Base-by-base conservation (phyloP, 2,797 vertebrate genomes). In the Pogoniulus pusillus region DNA sequence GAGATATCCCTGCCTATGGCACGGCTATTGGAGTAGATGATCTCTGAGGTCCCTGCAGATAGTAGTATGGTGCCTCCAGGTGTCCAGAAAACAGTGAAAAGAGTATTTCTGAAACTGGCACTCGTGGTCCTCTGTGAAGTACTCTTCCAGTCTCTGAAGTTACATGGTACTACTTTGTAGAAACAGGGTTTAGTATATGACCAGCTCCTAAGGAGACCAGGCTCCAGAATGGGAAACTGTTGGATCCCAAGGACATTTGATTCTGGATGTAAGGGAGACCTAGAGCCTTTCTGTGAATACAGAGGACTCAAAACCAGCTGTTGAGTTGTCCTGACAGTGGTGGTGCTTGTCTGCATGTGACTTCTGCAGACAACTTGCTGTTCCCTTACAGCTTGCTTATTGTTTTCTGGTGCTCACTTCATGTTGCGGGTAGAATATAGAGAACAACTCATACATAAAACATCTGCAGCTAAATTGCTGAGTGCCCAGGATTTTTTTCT, bases 381-480 rank as follows among this genome's bases (percentile, higher is more conserved):
- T 70, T 93, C 29, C 29, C 66, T 93, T 63, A 23, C 7, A 69
- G 22, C 24, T 86, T 6, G 3, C 64, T 82, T 76, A 13, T 19
- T 15, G 6, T 75, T 95, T 95, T 78, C 87, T 65, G 63, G 73
- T 91, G 75, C 57, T 93, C 53, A 24, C 80, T 92, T 82, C 71
- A 75, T 90, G 71, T 68, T 0, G 0, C 20, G 59, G 45, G 11
- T 73, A 53, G 74, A 58, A 64, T 86, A 73, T 35, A 68, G 39
- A 58, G 51, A 49, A 12, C 45, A 60, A 75, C 41, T 74, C 7
- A 15, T 82, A 66, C 53, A 69, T 87, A 92, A 90, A 91, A 82
- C 76, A 85, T 53, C 69, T 69, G 29, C 88, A 87, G 75, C 64
- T 77, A 87, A 95, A 65, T 69, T 95, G 85, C 70, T 94, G 89